Conservation (phyloP, 2,113 vertebrate species). For the Tenebrosternarchus preto region DNA sequence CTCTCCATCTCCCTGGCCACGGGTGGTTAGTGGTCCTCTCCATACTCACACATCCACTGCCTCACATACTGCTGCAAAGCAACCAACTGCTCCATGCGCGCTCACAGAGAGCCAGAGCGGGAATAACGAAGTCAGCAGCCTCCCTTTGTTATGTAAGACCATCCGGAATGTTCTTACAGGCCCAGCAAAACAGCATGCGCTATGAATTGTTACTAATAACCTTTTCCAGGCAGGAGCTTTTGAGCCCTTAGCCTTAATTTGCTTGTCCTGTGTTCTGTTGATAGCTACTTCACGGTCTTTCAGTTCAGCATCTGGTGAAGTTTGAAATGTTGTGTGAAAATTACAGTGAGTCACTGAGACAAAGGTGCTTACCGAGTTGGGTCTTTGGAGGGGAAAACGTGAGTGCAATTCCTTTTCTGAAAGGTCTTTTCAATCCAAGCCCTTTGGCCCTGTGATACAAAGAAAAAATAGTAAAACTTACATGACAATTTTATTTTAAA, state of each 20-base stretch:
- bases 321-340: neutral
- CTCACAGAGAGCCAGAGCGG: neutral
- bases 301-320: neutral
- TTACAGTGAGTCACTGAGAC: neutral
- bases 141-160: constrained; percentile 30
- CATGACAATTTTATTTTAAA: neutral
- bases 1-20: constrained; percentile 34
- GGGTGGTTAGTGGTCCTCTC: constrained; percentile 9
- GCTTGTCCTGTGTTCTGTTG: neutral
- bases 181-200: neutral
- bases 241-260: neutral
- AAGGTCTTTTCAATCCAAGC: constrained; percentile 96
- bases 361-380: constrained; percentile 77
- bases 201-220: neutral
- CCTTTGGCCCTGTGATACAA: constrained; percentile 81
- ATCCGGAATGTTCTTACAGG: constrained; percentile 19
- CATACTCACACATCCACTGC: neutral
- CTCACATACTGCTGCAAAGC: neutral
- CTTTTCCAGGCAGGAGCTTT: neutral
- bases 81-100: neutral
- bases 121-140: constrained; percentile 16
- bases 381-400: constrained; percentile 88
- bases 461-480: neutral
- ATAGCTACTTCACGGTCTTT: neutral
- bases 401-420: constrained; percentile 88